Evolutionary conservation across 2,888 invertebrate species (phyloP).

Genomic region (Platyscelio sp.): DNA sequence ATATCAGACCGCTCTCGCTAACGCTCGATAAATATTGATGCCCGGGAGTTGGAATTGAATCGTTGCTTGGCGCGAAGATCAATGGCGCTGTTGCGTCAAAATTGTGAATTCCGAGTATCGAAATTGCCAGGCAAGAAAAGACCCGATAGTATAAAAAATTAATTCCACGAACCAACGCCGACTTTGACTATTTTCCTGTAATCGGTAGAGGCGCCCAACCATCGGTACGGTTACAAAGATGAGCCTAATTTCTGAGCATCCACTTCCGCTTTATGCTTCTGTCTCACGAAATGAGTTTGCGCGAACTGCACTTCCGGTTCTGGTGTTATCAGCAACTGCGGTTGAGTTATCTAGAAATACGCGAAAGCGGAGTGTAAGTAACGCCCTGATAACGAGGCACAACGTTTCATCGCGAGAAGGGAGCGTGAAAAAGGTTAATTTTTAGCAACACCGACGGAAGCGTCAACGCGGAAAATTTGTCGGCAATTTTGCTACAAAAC

Average conservation of each 20-base stretch:
- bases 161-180: not conserved
- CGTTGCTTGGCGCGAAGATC: constrained; percentile 61
- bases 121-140: not conserved
- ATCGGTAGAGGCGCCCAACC: too few relatives aligned
- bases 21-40: constrained; percentile 71
- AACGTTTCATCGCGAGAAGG: too few relatives aligned
- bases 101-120: constrained; percentile 49
- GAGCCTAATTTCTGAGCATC: too few relatives aligned
- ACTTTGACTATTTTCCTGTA: constrained; percentile 5
- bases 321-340: too few relatives aligned
- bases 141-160: constrained; percentile 5
- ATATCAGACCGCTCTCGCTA: constrained; percentile 64
- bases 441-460: not conserved
- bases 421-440: not conserved
- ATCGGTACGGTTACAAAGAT: too few relatives aligned
- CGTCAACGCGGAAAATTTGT: not conserved
- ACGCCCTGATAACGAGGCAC: too few relatives aligned
- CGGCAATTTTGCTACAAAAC: not conserved
- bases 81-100: constrained; percentile 54
- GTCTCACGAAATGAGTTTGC: too few relatives aligned
- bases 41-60: constrained; percentile 67
- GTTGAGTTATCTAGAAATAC: too few relatives aligned
- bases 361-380: too few relatives aligned
- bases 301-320: too few relatives aligned
- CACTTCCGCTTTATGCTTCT: too few relatives aligned